Percentiles rank a stretch among this genome's conserved stretches.
These are phyloP conservation scores for Sepioteuthis lessoniana DNA, from an alignment of 2,888 invertebrate genomes.

Conservation along the genomic window DNA sequence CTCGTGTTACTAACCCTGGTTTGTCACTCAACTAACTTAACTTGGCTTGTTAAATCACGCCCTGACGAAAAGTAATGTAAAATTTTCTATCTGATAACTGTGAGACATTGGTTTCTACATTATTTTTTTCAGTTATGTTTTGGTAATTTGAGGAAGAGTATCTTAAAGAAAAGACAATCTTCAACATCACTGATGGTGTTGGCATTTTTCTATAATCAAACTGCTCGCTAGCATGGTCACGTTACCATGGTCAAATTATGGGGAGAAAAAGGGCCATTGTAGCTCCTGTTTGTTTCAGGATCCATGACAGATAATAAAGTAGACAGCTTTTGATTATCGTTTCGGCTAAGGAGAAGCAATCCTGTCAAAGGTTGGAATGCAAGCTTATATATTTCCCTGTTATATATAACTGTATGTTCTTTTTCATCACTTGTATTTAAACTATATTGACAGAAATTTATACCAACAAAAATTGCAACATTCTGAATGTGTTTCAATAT, in stretches of 20 bases:
- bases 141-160: neutral
- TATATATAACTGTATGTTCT: too few species aligned
- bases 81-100: neutral
- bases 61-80: neutral
- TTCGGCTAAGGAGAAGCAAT: neutral
- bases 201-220: neutral
- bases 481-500: too few species aligned
- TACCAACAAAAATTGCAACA: too few species aligned
- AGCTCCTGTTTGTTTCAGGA: neutral
- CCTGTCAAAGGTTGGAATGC: too few species aligned
- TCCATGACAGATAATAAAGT: neutral
- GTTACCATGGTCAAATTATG: neutral
- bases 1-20: neutral
- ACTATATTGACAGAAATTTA: too few species aligned
- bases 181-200: neutral
- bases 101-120: neutral
- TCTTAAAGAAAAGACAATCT: neutral
- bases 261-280: neutral
- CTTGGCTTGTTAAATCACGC: conserved; percentile 1
- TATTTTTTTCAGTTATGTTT: neutral
- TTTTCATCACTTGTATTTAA: too few species aligned
- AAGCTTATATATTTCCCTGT: too few species aligned
- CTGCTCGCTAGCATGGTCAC: neutral
- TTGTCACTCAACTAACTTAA: neutral
- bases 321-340: neutral